Evolutionary conservation across 2,797 vertebrate species (phyloP).

Genomic region (Xenentodon cancila): DNA sequence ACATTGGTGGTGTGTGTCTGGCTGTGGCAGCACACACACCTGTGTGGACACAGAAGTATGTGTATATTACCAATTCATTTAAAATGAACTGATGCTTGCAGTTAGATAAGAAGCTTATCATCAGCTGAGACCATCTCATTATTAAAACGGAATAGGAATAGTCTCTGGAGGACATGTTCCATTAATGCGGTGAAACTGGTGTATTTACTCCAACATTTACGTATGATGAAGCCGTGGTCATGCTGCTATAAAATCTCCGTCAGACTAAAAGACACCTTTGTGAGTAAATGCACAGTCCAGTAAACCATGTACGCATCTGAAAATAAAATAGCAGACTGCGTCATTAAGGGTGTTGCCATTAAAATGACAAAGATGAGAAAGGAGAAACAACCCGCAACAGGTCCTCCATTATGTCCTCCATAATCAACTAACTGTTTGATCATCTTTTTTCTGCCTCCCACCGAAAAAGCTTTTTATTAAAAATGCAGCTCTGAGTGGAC

Average conservation of each 20-base stretch:
- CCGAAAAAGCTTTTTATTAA: conserved; percentile 46
- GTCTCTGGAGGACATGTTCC: conserved; percentile 58
- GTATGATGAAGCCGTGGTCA: conserved; percentile 24
- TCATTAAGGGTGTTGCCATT: background rate
- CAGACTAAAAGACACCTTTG: conserved; percentile 7
- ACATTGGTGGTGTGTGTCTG: background rate
- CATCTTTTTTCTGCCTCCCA: conserved; percentile 12
- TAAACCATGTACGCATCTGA: conserved; percentile 15
- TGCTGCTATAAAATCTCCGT: conserved; percentile 25
- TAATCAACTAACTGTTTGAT: conserved; percentile 40
- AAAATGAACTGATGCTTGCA: conserved; percentile 57
- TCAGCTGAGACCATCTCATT: conserved; percentile 65
- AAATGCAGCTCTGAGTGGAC: conserved; percentile 45
- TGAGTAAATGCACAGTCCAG: conserved; percentile 1
- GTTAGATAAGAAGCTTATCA: conserved; percentile 71
- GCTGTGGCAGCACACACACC: background rate
- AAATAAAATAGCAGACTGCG: conserved; percentile 11
- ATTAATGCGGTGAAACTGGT: conserved; percentile 49
- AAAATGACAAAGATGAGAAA: conserved; percentile 4
- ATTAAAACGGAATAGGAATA: conserved; percentile 70
- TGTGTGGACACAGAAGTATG: conserved; percentile 1
- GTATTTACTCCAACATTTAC: conserved; percentile 35
- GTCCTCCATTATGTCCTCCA: conserved; percentile 11
- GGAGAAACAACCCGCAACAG: conserved; percentile 27
- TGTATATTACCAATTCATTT: conserved; percentile 59